Conservation (phyloP, 1,140 invertebrate species). For the Thrips palmi region DNA sequence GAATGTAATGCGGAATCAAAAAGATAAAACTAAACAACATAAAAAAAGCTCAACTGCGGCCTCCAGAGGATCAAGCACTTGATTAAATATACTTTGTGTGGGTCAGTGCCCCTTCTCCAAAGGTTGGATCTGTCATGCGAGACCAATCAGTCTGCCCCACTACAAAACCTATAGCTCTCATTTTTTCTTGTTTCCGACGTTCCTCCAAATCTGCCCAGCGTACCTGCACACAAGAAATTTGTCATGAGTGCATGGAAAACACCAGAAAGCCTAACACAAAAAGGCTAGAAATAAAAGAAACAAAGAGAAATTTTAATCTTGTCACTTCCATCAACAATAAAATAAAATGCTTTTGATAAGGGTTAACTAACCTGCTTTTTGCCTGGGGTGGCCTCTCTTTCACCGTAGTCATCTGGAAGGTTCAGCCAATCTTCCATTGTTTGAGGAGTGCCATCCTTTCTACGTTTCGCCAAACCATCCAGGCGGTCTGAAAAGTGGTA, state of each 20-base stretch:
- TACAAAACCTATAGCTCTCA: slow-evolving; percentile 84
- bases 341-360: neutral
- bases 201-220: slow-evolving; percentile 96
- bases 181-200: slow-evolving; percentile 68
- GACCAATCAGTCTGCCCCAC: slow-evolving; percentile 90
- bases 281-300: too few species aligned
- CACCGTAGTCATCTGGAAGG: slow-evolving; percentile 56
- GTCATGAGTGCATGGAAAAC: slow-evolving; percentile 3
- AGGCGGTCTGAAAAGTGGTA: slow-evolving; percentile 53
- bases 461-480: slow-evolving; percentile 51
- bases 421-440: slow-evolving; percentile 85
- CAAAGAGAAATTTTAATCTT: slow-evolving; percentile 7
- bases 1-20: too few species aligned
- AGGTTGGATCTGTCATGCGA: slow-evolving; percentile 82
- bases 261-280: neutral
- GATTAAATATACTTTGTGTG: slow-evolving; percentile 88
- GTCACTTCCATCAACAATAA: too few species aligned
- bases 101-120: slow-evolving; percentile 70
- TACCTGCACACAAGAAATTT: slow-evolving; percentile 41
- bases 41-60: too few species aligned
- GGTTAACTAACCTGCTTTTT: slow-evolving; percentile 63
- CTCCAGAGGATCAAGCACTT: too few species aligned
- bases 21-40: too few species aligned
- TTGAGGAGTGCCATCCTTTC: slow-evolving; percentile 28
- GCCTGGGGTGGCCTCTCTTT: slow-evolving; percentile 38